Percentiles rank a stretch among this genome's conserved stretches.
Evolutionary conservation across 1,140 invertebrate genomes (phyloP).

Genomic region (Drosophila dunni): DNA sequence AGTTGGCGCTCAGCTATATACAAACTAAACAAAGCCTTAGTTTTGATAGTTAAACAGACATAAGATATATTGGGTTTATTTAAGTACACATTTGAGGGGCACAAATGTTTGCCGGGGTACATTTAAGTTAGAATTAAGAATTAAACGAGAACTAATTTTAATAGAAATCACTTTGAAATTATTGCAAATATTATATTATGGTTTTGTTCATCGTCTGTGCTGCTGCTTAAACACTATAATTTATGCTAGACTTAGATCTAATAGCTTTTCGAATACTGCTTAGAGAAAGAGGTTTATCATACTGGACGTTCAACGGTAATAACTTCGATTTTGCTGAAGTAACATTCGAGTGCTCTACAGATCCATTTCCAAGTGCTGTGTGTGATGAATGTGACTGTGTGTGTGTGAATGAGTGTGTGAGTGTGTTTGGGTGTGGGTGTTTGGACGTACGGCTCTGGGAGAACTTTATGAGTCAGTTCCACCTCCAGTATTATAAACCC

Average conservation of each 20-base stretch:
- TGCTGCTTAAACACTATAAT: conserved; percentile 68
- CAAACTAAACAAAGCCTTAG: conserved; percentile 81
- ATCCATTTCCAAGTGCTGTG: conserved; percentile 24
- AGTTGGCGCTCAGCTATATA: conserved; percentile 64
- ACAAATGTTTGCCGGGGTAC: conserved; percentile 10
- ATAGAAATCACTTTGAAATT: conserved; percentile 83
- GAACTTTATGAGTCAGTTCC: conserved; percentile 30
- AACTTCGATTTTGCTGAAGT: conserved; percentile 13
- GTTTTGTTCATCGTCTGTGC: conserved; percentile 38
- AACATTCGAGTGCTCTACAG: conserved; percentile 2
- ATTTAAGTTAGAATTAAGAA: conserved; percentile 35
- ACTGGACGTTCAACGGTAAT: conserved; percentile 63
- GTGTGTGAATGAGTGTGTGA: neutral
- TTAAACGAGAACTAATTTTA: conserved; percentile 75
- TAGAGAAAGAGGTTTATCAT: conserved; percentile 85
- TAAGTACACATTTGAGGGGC: conserved; percentile 70
- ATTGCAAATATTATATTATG: conserved; percentile 74
- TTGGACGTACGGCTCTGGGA: conserved; percentile 20
- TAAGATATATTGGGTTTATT: conserved; percentile 23
- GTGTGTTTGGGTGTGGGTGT: conserved; percentile 7
- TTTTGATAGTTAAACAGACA: conserved; percentile 50
- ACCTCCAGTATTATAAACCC: conserved; percentile 83
- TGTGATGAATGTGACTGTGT: neutral
- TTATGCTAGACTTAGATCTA: conserved; percentile 80
- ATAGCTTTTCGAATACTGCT: conserved; percentile 85